Evolutionary conservation across 2,797 vertebrate species (phyloP), one percentile per base, ranked within the genome.

Genomic region (Apogon talboti): DNA sequence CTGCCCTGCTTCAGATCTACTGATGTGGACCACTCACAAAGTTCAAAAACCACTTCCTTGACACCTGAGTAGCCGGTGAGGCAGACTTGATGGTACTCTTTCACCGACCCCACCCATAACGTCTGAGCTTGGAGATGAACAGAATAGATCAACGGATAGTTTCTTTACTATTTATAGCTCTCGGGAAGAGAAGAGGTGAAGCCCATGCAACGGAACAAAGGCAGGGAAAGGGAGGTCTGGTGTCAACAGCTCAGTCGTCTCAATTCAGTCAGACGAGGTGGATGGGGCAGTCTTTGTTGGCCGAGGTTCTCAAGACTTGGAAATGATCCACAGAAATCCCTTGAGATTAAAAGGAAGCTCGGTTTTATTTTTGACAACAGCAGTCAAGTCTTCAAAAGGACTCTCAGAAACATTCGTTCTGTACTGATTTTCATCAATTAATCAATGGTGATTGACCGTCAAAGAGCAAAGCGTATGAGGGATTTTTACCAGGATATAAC

Each of bases 131-230:
- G n/a, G 6, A 24, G 13, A 62, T 43, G 38, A 28, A n/a, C 6
- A 6, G 13, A 43, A 21, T 14, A 46, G 24, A 49, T 6, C 12
- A 2, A n/a, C 3, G n/a, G 52, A 57, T 28, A 24, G 18, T 19
- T 24, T 48, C 50, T 45, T 54, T 10, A 54, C 41, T 60, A 63
- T 67, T 66, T 33, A 65, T 56, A 71, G 13, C 42, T 61, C 3
- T 11, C 8, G 40, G 37, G 24, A 43, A 21, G 7, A 54, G 45
- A 59, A 19, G 49, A 67, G 18, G 52, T 67, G 15, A 59, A 55
- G 38, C 24, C 50, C 43, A 8, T 38, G 43, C 47, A 15, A 13
- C 4, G 57, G 33, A 30, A 15, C 57, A 24, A 61, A 48, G 12
- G 45, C 19, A 30, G 33, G 18, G 11, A 37, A 37, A 30, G n/a